Percentiles rank a stretch among this genome's conserved stretches.
Conservation (phyloP, 30 jellyfish, hydroid and myxozoan species). For the Hydractinia echinata region DNA sequence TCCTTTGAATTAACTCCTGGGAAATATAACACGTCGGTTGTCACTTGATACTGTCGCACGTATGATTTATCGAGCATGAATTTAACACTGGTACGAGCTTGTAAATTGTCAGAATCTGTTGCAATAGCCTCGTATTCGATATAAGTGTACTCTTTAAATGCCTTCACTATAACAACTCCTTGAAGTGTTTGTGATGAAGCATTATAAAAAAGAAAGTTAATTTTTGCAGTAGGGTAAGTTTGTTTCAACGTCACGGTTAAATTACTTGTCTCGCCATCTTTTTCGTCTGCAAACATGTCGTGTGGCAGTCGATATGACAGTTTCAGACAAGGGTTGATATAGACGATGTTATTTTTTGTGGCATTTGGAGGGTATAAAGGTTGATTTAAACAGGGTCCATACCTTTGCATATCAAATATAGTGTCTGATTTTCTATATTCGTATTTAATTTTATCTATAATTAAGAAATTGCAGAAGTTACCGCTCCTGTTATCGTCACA, state of each 20-base stretch:
- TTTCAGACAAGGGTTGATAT: conserved; percentile 30
- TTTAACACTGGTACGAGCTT: not conserved
- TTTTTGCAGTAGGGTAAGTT: conserved; percentile 3
- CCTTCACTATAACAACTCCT: conserved; percentile 18
- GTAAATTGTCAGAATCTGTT: conserved; percentile 29
- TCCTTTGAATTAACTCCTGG: not conserved
- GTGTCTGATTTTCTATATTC: not conserved
- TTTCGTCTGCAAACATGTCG: conserved; percentile 20
- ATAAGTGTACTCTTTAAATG: not conserved
- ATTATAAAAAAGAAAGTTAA: not conserved
- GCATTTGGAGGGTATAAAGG: conserved; percentile 24
- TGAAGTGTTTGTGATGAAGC: not conserved
- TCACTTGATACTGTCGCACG: not conserved
- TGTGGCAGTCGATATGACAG: conserved; percentile 4
- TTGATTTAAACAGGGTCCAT: conserved; percentile 2
- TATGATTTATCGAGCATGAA: not conserved
- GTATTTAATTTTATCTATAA: conserved; percentile 10
- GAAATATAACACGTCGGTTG: not conserved
- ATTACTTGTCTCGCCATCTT: conserved; percentile 36
- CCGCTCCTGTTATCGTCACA: not conserved
- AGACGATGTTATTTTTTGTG: not conserved
- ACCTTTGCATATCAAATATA: not conserved
- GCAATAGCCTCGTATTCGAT: conserved; percentile 24
- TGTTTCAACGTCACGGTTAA: conserved; percentile 5
- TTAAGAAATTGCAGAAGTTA: not conserved